Conservation (phyloP, 2,113 vertebrate species). For the Gymnarchus niloticus region DNA sequence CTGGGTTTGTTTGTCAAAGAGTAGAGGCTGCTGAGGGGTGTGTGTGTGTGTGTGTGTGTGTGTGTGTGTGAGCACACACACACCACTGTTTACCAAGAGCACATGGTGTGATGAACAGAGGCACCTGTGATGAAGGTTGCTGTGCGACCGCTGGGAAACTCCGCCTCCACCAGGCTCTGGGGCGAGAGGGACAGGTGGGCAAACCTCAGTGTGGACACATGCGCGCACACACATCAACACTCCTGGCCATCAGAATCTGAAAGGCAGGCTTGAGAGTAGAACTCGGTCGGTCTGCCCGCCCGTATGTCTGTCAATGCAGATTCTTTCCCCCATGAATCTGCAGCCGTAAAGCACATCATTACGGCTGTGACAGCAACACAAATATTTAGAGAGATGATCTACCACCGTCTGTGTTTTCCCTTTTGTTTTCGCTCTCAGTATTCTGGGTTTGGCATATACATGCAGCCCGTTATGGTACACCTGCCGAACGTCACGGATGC, state of each 20-base stretch:
- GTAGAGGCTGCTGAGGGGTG: background rate
- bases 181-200: background rate
- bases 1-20: background rate
- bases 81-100: background rate
- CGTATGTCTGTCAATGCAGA: background rate
- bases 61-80: no score
- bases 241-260: background rate
- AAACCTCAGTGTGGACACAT: background rate
- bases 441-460: no score
- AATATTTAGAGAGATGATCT: background rate
- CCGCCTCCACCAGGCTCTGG: background rate
- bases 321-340: background rate
- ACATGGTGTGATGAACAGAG: no score
- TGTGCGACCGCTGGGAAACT: background rate
- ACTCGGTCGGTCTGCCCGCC: background rate
- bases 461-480: background rate
- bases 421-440: background rate
- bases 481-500: background rate
- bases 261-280: background rate
- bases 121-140: background rate
- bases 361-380: background rate
- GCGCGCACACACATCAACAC: background rate
- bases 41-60: background rate
- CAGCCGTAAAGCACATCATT: background rate
- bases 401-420: background rate